phyloP scores from a whole-genome alignment of 1,140 invertebrate genomes.

The Oedothorax gibbosus region DNA sequence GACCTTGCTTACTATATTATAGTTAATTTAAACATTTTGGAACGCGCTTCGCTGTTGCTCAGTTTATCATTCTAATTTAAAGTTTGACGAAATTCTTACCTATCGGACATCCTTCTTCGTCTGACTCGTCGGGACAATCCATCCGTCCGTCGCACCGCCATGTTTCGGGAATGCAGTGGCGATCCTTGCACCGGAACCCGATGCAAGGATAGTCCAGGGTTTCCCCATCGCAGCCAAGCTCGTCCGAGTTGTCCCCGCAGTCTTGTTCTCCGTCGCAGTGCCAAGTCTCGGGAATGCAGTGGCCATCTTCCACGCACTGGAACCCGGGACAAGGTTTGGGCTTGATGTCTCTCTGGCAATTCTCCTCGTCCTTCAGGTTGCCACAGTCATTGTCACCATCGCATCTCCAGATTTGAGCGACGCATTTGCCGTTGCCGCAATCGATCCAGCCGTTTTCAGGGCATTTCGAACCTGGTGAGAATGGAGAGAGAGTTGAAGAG shows the following conservation, averaged over 20 bases:
- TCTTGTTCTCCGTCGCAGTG: conserved; percentile 31
- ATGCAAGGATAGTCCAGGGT: conserved; percentile 8
- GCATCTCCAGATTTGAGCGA: conserved; percentile 66
- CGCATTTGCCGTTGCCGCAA: conserved; percentile 55
- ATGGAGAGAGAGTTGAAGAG: background rate
- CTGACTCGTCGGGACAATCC: conserved; percentile 67
- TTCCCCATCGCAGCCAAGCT: conserved; percentile 13
- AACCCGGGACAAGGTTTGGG: background rate
- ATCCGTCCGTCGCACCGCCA: conserved; percentile 66
- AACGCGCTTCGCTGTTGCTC: background rate
- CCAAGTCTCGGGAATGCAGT: conserved; percentile 18
- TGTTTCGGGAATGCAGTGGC: conserved; percentile 62
- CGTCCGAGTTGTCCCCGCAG: conserved; percentile 20
- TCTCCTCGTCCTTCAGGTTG: conserved; percentile 62
- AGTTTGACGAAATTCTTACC: background rate
- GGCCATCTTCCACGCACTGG: conserved; percentile 7
- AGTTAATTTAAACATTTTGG: background rate
- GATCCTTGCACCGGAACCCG: conserved; percentile 61
- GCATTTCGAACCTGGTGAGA: background rate
- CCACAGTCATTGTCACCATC: conserved; percentile 65
- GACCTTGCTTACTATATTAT: conserved; percentile 17
- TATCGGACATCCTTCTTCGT: conserved; percentile 63
- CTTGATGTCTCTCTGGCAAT: conserved; percentile 53
- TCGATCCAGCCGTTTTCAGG: conserved; percentile 56
- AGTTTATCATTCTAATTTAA: background rate